phyloP scores from a whole-genome alignment of 30 jellyfish, hydroid and myxozoan genomes.

The Hydractinia echinata region DNA sequence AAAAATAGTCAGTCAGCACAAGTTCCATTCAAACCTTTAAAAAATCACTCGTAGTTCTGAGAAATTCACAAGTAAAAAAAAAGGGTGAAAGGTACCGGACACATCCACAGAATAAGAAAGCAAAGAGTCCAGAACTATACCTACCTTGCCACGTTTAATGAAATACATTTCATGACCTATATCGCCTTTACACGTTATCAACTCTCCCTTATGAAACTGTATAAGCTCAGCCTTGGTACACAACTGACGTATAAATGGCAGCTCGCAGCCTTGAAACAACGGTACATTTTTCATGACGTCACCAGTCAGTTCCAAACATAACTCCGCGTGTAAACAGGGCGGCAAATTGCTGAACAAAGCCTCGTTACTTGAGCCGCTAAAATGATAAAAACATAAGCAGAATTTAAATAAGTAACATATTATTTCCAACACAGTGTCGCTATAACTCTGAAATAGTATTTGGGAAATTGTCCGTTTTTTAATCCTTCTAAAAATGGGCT shows the following conservation, averaged over 20 bases:
- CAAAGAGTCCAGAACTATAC: background rate
- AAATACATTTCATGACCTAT: slow-evolving; percentile 52
- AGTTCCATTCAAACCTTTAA: too few species aligned
- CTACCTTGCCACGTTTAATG: slow-evolving; percentile 59
- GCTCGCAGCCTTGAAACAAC: slow-evolving; percentile 40
- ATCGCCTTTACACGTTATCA: slow-evolving; percentile 48
- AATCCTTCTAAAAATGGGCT: too few species aligned
- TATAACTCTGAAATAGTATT: too few species aligned
- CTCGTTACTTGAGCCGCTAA: slow-evolving; percentile 45
- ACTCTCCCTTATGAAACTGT: slow-evolving; percentile 56
- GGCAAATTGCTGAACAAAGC: slow-evolving; percentile 48
- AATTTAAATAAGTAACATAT: too few species aligned
- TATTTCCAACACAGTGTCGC: too few species aligned
- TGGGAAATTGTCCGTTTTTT: too few species aligned
- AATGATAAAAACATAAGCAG: background rate
- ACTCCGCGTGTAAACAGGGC: slow-evolving; percentile 56
- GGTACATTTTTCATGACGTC: slow-evolving; percentile 50
- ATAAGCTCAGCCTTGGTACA: slow-evolving; percentile 49
- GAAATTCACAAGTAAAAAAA: too few species aligned
- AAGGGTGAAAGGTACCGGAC: too few species aligned
- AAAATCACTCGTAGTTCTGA: too few species aligned
- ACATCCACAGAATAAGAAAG: background rate
- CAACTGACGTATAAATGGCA: slow-evolving; percentile 51
- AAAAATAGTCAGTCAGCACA: too few species aligned
- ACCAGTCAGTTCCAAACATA: slow-evolving; percentile 55